Conservation (phyloP, 1,140 invertebrate genomes). For the Euura saliciscinereae region DNA sequence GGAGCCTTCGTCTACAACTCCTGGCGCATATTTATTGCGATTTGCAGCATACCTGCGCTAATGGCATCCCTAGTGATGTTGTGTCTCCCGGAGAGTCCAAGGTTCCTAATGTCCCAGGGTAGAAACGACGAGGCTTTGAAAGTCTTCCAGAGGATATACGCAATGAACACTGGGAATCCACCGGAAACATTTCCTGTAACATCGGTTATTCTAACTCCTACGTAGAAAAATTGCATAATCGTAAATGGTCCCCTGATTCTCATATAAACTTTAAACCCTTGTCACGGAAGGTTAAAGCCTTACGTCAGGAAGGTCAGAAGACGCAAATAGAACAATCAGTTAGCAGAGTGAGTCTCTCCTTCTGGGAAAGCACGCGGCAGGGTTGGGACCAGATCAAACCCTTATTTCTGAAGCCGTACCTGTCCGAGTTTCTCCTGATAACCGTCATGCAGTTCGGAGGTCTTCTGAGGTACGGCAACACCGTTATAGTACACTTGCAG, state of each 20-base stretch:
- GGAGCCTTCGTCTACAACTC: constrained; percentile 60
- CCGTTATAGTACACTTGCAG: not conserved
- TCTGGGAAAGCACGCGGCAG: constrained; percentile 42
- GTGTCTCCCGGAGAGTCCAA: constrained; percentile 81
- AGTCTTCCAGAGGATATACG: constrained; percentile 66
- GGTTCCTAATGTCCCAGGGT: constrained; percentile 78
- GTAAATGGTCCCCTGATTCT: not conserved
- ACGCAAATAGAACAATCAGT: not conserved
- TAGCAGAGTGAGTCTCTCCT: constrained; percentile 38
- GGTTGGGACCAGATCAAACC: constrained; percentile 57
- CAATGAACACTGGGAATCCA: constrained; percentile 66
- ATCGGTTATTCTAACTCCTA: not conserved
- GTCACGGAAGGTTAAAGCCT: constrained; percentile 31
- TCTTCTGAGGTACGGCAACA: not conserved
- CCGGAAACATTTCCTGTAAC: constrained; percentile 69
- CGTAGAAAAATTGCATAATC: not conserved
- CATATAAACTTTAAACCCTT: constrained; percentile 18
- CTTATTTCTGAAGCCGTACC: constrained; percentile 51
- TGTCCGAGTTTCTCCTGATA: constrained; percentile 51
- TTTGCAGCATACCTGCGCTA: constrained; percentile 69
- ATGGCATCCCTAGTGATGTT: constrained; percentile 66
- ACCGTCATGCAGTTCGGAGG: constrained; percentile 50
- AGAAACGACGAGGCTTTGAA: constrained; percentile 70
- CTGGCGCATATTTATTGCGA: constrained; percentile 78
- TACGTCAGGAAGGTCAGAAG: constrained; percentile 13